These are phyloP conservation scores for Zygaena filipendulae DNA, from an alignment of 2,888 invertebrate species.

Conservation along the genomic window DNA sequence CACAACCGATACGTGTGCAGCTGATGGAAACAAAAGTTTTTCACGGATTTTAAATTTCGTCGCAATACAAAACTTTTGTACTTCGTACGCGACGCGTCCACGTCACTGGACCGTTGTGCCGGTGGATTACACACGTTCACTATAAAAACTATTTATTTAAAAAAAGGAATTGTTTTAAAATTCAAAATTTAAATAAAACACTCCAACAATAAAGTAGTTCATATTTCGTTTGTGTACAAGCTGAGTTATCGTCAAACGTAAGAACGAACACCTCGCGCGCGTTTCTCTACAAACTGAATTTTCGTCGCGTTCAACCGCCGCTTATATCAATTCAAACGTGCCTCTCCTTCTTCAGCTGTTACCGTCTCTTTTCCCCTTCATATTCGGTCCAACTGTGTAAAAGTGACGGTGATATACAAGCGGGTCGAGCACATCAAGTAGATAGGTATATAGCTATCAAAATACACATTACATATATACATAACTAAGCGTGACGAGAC, in stretches of 20 bases:
- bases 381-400: slow-evolving; percentile 24
- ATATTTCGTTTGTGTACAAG: slow-evolving; percentile 39
- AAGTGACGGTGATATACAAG: slow-evolving; percentile 33
- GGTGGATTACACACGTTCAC: slow-evolving; percentile 27
- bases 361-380: slow-evolving; percentile 39
- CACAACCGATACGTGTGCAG: too few species aligned
- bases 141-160: slow-evolving; percentile 22
- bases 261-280: slow-evolving; percentile 25
- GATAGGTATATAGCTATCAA: slow-evolving; percentile 12
- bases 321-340: slow-evolving; percentile 59
- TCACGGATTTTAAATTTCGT: slow-evolving; percentile 44
- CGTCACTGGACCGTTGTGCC: slow-evolving; percentile 45
- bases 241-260: slow-evolving; percentile 22
- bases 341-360: slow-evolving; percentile 37
- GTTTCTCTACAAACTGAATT: slow-evolving; percentile 56
- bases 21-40: slow-evolving; percentile 52
- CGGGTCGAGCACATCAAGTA: slow-evolving; percentile 25
- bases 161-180: slow-evolving; percentile 33
- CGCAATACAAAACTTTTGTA: slow-evolving; percentile 57
- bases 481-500: too few species aligned
- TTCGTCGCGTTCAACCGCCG: slow-evolving; percentile 56
- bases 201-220: slow-evolving; percentile 47
- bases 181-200: slow-evolving; percentile 33
- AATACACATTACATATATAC: slow-evolving; percentile 27
- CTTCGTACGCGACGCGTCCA: slow-evolving; percentile 50